These are phyloP conservation scores for Enteromius viviparus DNA, from an alignment of 2,797 vertebrate species.

Conservation along the genomic window DNA sequence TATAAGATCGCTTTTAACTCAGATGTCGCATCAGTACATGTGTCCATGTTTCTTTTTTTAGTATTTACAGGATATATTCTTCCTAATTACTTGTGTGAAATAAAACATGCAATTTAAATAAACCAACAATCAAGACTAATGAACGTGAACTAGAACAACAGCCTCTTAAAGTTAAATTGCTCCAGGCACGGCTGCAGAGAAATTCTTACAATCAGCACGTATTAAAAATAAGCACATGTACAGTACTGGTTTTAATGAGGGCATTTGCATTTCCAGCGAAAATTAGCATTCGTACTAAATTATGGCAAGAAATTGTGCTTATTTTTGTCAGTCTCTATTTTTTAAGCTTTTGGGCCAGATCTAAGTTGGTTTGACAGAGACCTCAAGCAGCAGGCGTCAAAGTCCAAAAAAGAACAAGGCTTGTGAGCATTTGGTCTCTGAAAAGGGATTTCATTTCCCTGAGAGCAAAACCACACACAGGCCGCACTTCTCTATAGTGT, in stretches of 20 bases:
- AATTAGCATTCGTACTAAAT: not conserved
- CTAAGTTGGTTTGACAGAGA: not conserved
- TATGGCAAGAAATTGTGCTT: not conserved
- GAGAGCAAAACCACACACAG: constrained; percentile 10
- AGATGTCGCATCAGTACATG: not conserved
- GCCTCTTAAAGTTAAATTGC: constrained; percentile 6
- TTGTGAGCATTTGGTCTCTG: not conserved
- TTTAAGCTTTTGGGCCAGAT: not conserved
- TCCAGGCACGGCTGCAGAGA: constrained; percentile 17
- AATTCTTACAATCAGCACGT: constrained; percentile 24
- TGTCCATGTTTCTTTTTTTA: not conserved
- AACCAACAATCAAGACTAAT: constrained; percentile 29
- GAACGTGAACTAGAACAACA: constrained; percentile 16
- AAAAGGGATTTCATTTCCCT: constrained; percentile 23
- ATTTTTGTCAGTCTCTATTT: not conserved
- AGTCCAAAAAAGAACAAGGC: constrained; percentile 17
- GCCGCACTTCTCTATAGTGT: constrained; percentile 24
- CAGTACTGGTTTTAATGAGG: not conserved
- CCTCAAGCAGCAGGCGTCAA: not conserved
- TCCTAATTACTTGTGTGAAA: constrained; percentile 6
- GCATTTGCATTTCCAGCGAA: constrained; percentile 24
- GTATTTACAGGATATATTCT: not conserved
- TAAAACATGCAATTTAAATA: constrained; percentile 13
- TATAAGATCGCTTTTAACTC: constrained; percentile 20
- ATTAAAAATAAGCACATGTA: constrained; percentile 19